Evolutionary conservation across 2,797 vertebrate species (phyloP), one percentile per base, ranked within the genome.

Genomic region (Poeciliopsis paucimaculata): DNA sequence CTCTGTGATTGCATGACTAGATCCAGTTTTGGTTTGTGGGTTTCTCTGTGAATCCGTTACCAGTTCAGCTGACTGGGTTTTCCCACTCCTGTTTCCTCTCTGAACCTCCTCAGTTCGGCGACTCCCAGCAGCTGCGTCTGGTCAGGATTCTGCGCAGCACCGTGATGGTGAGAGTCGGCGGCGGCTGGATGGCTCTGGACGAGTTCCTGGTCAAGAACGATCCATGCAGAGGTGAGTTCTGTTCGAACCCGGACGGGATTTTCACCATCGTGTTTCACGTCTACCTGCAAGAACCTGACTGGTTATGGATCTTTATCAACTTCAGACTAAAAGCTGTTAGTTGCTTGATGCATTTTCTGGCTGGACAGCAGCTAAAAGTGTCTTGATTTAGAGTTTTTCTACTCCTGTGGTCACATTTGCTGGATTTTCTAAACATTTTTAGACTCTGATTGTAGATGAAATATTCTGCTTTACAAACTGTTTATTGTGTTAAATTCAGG

Each of bases 131-230:
- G 96, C 94, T 99, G 92, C 98, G 98, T 82, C 95, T 99, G 95
- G 98, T 99, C 83, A 95, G 98, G 80, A 99, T 99, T 82, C 92
- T 99, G 92, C 97, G 98, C 81, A 99, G 98, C 92, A 99, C 98
- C 0, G 98, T 99, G 85, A 99, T 99, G 98, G 98, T 99, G 73
- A 95, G 98, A 0, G 98, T 99, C 1, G 98, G 98, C 0, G 98
- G 98, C 18, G 98, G 98, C 0, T 99, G 98, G 98, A 99, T 99
- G 98, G 98, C 98, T 57, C 96, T 99, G 90, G 98, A 99, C 57
- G 98, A 99, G 83, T 99, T 99, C 55, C 88, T 99, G 18, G 98
- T 99, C 75, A 99, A 99, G 92, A 99, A 99, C 0, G 98, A 99
- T 89, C 98, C 98, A 6, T 99, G 98, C 94, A 96, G 98, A 98